Conservation (phyloP, 92 coral and sea anemone genomes). For the Porites evermanni region DNA sequence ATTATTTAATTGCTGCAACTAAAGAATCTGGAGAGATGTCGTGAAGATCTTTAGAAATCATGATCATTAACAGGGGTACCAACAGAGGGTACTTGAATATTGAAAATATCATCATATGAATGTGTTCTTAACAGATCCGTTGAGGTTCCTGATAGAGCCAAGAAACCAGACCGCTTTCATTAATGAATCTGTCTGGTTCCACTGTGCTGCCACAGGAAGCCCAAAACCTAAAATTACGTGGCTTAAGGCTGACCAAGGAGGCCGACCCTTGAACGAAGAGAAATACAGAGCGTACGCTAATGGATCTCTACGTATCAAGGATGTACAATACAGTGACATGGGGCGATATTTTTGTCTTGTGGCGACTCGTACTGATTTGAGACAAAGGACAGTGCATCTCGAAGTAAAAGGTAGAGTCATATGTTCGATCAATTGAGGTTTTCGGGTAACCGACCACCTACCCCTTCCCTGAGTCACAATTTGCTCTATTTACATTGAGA, state of each 20-base stretch:
- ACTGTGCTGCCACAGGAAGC: conserved; percentile 82
- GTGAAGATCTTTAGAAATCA: too few species aligned
- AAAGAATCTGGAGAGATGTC: too few species aligned
- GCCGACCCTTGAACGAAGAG: conserved; percentile 58
- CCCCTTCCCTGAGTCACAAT: too few species aligned
- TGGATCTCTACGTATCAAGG: conserved; percentile 68
- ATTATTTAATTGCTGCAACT: too few species aligned
- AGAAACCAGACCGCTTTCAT: conserved; percentile 68
- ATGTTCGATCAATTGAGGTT: too few species aligned
- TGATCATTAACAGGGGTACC: too few species aligned
- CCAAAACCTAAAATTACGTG: conserved; percentile 84
- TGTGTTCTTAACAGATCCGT: conserved; percentile 20
- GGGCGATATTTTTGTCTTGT: conserved; percentile 83
- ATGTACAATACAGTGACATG: conserved; percentile 49
- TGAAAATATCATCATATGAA: not conserved
- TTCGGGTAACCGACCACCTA: too few species aligned
- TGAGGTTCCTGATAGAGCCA: conserved; percentile 62
- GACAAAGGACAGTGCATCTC: conserved; percentile 60
- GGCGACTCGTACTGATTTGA: conserved; percentile 63
- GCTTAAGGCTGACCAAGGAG: conserved; percentile 69
- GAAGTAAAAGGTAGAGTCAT: conserved; percentile 29
- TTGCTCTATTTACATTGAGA: too few species aligned
- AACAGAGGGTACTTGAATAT: not conserved
- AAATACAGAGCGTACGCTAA: conserved; percentile 51
- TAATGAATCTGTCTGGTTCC: conserved; percentile 71